Conservation (phyloP, 2,888 invertebrate species). For the Cheilosia vernalis region DNA sequence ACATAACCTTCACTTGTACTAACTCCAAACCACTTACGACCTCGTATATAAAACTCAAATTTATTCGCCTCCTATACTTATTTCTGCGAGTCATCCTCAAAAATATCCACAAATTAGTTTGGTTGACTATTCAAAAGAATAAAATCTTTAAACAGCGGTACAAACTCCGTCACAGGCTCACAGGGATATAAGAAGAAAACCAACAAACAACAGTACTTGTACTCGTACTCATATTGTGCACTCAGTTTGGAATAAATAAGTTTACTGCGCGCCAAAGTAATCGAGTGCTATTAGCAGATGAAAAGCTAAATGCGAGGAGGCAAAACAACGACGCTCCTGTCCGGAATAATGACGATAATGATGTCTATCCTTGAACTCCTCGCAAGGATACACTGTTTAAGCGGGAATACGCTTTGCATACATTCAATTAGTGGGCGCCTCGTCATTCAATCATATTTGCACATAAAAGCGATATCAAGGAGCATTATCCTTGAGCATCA, state of each 20-base stretch:
- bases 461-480: slow-evolving; percentile 57
- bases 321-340: slow-evolving; percentile 46
- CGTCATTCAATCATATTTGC: slow-evolving; percentile 55
- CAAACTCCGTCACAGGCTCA: not conserved
- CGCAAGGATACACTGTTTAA: slow-evolving; percentile 39
- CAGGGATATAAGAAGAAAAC: not conserved
- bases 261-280: slow-evolving; percentile 38
- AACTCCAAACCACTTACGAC: too few species aligned
- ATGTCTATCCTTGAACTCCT: slow-evolving; percentile 65
- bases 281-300: slow-evolving; percentile 67
- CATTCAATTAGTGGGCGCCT: slow-evolving; percentile 59
- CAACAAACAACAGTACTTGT: slow-evolving; percentile 4
- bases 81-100: too few species aligned
- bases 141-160: too few species aligned
- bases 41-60: too few species aligned
- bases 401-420: slow-evolving; percentile 61
- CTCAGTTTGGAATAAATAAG: slow-evolving; percentile 28
- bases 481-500: slow-evolving; percentile 67
- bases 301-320: slow-evolving; percentile 45
- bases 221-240: slow-evolving; percentile 2
- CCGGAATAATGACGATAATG: slow-evolving; percentile 66
- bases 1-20: too few species aligned
- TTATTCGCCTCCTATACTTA: too few species aligned
- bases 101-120: too few species aligned
- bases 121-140: too few species aligned